These are phyloP conservation scores for Lichenostomus cassidix DNA, from an alignment of 2,113 vertebrate genomes.

Conservation along the genomic window DNA sequence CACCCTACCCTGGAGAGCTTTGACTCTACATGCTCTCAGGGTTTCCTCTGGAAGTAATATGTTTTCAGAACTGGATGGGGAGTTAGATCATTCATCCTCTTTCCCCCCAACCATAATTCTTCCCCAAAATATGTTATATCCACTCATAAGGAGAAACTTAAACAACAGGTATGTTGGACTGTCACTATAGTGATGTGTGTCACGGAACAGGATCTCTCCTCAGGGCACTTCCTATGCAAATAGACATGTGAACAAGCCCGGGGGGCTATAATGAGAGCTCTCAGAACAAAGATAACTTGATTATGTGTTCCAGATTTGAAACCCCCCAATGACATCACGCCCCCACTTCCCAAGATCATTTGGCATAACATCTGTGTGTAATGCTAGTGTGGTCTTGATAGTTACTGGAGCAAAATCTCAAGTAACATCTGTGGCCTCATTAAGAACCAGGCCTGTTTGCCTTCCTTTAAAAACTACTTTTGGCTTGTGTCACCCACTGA, in stretches of 20 bases:
- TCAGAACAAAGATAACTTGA: slow-evolving; percentile 66
- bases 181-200: slow-evolving; percentile 15
- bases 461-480: slow-evolving; percentile 55
- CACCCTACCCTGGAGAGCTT: neutral
- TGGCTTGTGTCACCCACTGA: slow-evolving; percentile 48
- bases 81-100: neutral
- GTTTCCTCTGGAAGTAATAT: neutral
- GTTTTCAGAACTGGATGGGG: neutral
- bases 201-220: slow-evolving; percentile 51
- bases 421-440: slow-evolving; percentile 65
- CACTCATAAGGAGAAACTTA: neutral
- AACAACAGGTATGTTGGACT: slow-evolving; percentile 29
- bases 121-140: neutral
- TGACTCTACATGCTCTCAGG: fast-evolving
- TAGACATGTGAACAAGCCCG: neutral
- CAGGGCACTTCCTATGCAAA: slow-evolving; percentile 27
- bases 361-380: slow-evolving; percentile 57
- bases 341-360: slow-evolving; percentile 64
- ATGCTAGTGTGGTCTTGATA: slow-evolving; percentile 58
- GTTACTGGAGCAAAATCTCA: slow-evolving; percentile 59
- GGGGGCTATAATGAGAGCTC: neutral
- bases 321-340: slow-evolving; percentile 58
- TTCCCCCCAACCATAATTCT: neutral
- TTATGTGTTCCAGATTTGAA: slow-evolving; percentile 70
- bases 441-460: slow-evolving; percentile 53